These are phyloP conservation scores for Erpetoichthys calabaricus DNA, from an alignment of 2,797 vertebrate species.

Conservation along the genomic window DNA sequence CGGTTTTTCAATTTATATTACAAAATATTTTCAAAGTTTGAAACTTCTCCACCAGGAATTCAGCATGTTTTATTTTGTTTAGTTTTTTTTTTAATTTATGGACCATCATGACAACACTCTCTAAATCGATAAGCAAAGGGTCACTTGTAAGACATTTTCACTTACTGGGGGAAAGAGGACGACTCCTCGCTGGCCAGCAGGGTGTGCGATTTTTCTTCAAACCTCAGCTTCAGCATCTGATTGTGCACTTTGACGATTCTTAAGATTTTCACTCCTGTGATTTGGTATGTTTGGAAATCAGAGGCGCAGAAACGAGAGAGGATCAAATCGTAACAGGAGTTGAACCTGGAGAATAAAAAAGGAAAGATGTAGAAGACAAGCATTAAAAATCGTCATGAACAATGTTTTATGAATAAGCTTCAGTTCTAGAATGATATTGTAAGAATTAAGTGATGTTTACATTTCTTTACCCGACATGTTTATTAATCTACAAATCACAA, in stretches of 20 bases:
- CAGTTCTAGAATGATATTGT: too few species aligned
- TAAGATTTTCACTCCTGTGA: constrained; percentile 56
- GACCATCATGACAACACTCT: too few species aligned
- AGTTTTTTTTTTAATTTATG: too few species aligned
- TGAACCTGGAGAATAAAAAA: constrained; percentile 45
- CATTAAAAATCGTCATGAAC: neutral
- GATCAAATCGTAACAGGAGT: constrained; percentile 57
- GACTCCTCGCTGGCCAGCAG: constrained; percentile 42
- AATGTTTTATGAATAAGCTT: neutral
- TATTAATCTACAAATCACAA: too few species aligned
- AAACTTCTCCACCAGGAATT: too few species aligned
- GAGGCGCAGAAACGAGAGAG: constrained; percentile 53
- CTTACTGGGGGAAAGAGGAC: constrained; percentile 34
- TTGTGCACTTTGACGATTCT: constrained; percentile 60
- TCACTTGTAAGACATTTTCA: neutral
- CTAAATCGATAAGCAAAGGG: too few species aligned
- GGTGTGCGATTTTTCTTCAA: constrained; percentile 60
- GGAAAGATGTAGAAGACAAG: constrained; percentile 1
- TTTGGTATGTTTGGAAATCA: constrained; percentile 47
- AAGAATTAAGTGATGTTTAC: too few species aligned
- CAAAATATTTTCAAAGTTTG: too few species aligned
- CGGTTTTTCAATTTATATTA: too few species aligned
- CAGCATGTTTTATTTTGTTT: too few species aligned
- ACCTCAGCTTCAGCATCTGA: constrained; percentile 54
- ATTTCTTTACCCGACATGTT: too few species aligned